A percentile compares a stretch with the other conserved stretches of the same genome.
Evolutionary conservation across 2,113 vertebrate species (phyloP).

Genomic region (Hyla sarda): DNA sequence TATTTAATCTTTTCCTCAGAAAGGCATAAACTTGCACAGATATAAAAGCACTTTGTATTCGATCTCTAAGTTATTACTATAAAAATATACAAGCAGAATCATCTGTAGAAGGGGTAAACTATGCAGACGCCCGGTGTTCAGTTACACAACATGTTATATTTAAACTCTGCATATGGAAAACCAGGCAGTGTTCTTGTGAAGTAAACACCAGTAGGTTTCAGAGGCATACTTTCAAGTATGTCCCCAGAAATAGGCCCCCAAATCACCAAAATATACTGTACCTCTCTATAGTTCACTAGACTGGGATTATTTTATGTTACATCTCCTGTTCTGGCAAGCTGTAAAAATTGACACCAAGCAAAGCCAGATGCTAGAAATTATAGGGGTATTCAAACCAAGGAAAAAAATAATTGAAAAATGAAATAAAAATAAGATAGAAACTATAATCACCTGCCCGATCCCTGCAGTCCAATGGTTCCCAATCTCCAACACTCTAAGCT

Average conservation of each 20-base stretch:
- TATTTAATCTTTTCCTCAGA: background rate
- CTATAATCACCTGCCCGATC: no score
- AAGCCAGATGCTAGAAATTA: background rate
- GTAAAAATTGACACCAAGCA: no score
- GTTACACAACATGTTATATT: slow-evolving; percentile 58
- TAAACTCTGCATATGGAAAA: slow-evolving; percentile 44
- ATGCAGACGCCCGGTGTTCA: background rate
- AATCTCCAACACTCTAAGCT: no score
- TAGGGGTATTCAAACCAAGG: no score
- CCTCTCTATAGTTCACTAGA: no score
- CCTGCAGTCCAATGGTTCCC: no score
- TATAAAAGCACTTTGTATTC: background rate
- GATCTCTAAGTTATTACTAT: background rate
- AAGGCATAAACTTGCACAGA: background rate
- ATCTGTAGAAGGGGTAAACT: background rate
- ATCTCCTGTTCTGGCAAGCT: background rate
- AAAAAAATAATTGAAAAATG: no score
- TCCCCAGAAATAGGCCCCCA: background rate
- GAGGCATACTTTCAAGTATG: background rate
- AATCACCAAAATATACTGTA: no score
- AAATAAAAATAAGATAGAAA: no score
- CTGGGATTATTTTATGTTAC: no score
- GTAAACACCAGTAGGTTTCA: background rate
- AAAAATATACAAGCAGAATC: background rate
- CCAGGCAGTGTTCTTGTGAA: background rate